Conservation (phyloP, 2,113 vertebrate species). For the Mustela lutreola region DNA sequence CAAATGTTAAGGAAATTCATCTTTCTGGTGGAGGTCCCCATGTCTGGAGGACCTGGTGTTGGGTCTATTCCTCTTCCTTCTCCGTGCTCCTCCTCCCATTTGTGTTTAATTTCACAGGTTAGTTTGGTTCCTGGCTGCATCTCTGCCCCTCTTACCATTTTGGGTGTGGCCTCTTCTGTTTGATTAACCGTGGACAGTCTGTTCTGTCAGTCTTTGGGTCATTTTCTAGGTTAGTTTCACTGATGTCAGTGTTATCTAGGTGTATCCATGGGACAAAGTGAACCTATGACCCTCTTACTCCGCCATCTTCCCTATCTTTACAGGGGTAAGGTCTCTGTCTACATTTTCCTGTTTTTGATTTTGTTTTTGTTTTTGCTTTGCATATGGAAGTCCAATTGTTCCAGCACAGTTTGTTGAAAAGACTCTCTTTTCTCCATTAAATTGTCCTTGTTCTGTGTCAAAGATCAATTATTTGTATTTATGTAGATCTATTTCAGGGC, state of each 20-base stretch:
- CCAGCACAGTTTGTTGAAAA: not conserved
- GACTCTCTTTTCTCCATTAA: not conserved
- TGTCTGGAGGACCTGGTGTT: too few species aligned
- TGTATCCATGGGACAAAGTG: not conserved
- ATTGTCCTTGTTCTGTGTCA: not conserved
- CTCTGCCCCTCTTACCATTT: not conserved
- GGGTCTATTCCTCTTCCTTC: too few species aligned
- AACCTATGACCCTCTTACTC: not conserved
- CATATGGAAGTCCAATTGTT: not conserved
- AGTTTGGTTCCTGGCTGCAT: too few species aligned
- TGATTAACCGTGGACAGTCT: not conserved
- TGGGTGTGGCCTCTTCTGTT: not conserved
- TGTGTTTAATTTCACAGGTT: too few species aligned
- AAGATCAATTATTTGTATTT: not conserved
- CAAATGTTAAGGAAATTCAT: too few species aligned
- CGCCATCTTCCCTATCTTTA: not conserved
- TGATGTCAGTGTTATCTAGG: not conserved
- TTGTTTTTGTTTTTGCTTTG: not conserved
- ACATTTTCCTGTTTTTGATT: not conserved
- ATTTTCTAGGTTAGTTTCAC: not conserved
- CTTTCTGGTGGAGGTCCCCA: too few species aligned
- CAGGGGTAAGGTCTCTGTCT: not conserved
- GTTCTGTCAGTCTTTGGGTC: not conserved
- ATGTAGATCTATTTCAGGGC: not conserved
- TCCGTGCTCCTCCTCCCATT: too few species aligned